Conservation (phyloP, 2,113 vertebrate species). For the Pachypanchax playfairii region DNA sequence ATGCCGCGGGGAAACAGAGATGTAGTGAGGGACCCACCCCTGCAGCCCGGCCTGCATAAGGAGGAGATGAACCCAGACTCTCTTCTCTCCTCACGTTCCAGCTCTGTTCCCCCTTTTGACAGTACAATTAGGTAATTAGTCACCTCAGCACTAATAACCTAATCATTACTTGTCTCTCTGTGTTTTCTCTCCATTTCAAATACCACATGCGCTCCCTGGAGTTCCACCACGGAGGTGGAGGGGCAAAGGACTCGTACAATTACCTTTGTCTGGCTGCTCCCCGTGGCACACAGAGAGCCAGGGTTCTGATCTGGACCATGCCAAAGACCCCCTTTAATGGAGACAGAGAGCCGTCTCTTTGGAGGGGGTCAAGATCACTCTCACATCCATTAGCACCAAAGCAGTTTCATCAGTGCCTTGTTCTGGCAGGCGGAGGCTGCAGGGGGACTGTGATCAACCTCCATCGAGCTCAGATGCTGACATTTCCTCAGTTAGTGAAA, state of each 20-base stretch:
- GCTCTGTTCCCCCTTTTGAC: slow-evolving; percentile 66
- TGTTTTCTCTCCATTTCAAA: slow-evolving; percentile 69
- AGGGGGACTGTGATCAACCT: slow-evolving; percentile 60
- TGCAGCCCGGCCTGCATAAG: slow-evolving; percentile 59
- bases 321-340: slow-evolving; percentile 57
- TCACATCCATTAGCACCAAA: slow-evolving; percentile 72
- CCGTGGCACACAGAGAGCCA: slow-evolving; percentile 43
- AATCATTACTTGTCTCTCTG: slow-evolving; percentile 75
- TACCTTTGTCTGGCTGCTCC: slow-evolving; percentile 67
- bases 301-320: slow-evolving; percentile 57
- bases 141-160: slow-evolving; percentile 78
- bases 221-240: slow-evolving; percentile 42
- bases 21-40: slow-evolving; percentile 53
- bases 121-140: slow-evolving; percentile 84
- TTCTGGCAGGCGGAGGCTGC: slow-evolving; percentile 54
- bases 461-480: slow-evolving; percentile 43
- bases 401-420: slow-evolving; percentile 61
- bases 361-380: slow-evolving; percentile 62
- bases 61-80: no score
- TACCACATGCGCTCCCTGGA: slow-evolving; percentile 60
- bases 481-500: slow-evolving; percentile 69
- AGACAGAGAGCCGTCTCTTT: slow-evolving; percentile 60
- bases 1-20: slow-evolving; percentile 62
- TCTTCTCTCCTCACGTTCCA: slow-evolving; percentile 54
- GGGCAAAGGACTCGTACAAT: slow-evolving; percentile 44